Conservation (phyloP, 2,113 vertebrate genomes). For the Tonatia bakeri region DNA sequence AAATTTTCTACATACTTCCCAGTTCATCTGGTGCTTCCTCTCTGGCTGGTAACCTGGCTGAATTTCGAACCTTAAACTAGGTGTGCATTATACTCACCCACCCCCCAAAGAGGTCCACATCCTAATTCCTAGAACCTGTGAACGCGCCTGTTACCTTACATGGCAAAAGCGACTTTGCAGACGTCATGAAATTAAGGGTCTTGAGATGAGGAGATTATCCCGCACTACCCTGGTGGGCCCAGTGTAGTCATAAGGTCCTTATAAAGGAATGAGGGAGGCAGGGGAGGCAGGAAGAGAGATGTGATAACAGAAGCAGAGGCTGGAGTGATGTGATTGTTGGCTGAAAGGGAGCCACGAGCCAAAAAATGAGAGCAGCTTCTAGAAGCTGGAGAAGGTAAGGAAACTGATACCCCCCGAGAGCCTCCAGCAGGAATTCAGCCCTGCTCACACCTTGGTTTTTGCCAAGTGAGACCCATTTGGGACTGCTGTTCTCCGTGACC, state of each 20-base stretch:
- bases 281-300: background rate
- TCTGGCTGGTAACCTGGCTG: background rate
- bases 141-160: background rate
- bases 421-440: background rate
- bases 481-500: background rate
- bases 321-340: background rate
- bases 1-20: background rate
- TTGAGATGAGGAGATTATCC: background rate
- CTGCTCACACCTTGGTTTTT: background rate
- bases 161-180: background rate
- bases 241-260: background rate
- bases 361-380: background rate
- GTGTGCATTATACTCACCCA: background rate
- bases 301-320: background rate
- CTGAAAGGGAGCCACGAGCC: background rate
- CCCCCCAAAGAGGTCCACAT: background rate
- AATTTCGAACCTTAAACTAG: background rate
- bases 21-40: background rate
- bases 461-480: background rate
- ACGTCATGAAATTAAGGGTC: background rate
- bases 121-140: background rate
- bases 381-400: background rate
- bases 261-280: background rate
- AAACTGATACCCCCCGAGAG: background rate
- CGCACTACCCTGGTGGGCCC: background rate